Conservation (phyloP, 2,797 vertebrate species). For the Channallabes apus region DNA sequence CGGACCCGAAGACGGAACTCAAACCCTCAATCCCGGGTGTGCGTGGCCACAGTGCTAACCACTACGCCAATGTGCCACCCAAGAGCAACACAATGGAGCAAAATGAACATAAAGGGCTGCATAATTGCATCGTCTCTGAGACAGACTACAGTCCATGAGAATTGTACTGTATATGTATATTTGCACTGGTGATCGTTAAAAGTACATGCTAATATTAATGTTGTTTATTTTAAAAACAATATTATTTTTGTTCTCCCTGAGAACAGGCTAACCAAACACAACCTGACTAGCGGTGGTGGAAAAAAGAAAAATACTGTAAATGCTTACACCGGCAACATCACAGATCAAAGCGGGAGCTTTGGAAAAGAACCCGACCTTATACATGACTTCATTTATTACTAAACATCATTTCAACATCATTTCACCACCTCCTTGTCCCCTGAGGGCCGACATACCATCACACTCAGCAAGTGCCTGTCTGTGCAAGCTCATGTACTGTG, state of each 20-base stretch:
- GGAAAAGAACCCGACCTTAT: not conserved
- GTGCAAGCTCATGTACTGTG: constrained; percentile 8
- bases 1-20: no score
- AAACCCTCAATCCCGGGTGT: no score
- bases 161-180: not conserved
- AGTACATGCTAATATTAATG: not conserved
- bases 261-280: not conserved
- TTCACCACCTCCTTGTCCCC: constrained; percentile 7
- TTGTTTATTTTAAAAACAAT: not conserved
- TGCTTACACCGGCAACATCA: not conserved
- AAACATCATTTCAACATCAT: not conserved
- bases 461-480: constrained; percentile 6
- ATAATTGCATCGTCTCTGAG: not conserved
- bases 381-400: not conserved
- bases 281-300: not conserved
- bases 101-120: not conserved
- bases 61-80: not conserved
- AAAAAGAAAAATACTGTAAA: not conserved
- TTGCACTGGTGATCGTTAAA: not conserved
- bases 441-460: not conserved
- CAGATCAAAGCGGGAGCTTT: not conserved
- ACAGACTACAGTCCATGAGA: not conserved
- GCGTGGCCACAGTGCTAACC: no score
- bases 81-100: not conserved
- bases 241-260: not conserved